phyloP scores from a whole-genome alignment of 2,888 invertebrate species.

The Volucella bombylans region DNA sequence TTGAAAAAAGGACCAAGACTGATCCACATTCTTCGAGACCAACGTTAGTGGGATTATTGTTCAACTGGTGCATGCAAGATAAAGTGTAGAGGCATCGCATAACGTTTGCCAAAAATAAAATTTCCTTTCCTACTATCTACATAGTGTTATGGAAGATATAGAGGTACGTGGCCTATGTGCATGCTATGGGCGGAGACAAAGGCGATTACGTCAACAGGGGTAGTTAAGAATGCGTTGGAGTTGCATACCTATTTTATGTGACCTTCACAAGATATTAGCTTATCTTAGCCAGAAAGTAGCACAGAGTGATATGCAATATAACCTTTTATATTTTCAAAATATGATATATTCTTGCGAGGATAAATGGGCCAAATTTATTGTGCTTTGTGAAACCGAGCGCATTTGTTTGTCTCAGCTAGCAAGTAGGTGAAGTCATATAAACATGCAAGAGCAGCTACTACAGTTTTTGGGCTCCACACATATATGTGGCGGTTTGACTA shows the following conservation, averaged over 20 bases:
- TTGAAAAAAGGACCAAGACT: constrained; percentile 41
- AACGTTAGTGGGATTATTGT: constrained; percentile 60
- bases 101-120: constrained; percentile 53
- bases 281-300: no score
- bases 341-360: no score
- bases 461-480: no score
- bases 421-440: no score
- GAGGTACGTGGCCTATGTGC: neutral
- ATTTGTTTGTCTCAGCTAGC: no score
- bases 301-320: no score
- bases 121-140: neutral
- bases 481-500: no score
- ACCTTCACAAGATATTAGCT: constrained; percentile 4
- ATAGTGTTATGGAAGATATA: neutral
- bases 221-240: constrained; percentile 22
- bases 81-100: constrained; percentile 61
- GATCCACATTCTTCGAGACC: constrained; percentile 34
- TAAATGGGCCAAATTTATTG: no score
- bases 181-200: neutral
- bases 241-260: constrained; percentile 19
- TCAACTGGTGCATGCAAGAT: constrained; percentile 67
- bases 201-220: constrained; percentile 31
- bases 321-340: no score
- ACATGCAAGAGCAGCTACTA: no score
- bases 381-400: no score